Evolutionary conservation across 2,797 vertebrate genomes (phyloP), one percentile per base, ranked within the genome.

Genomic region (Enteromius mattozi): DNA sequence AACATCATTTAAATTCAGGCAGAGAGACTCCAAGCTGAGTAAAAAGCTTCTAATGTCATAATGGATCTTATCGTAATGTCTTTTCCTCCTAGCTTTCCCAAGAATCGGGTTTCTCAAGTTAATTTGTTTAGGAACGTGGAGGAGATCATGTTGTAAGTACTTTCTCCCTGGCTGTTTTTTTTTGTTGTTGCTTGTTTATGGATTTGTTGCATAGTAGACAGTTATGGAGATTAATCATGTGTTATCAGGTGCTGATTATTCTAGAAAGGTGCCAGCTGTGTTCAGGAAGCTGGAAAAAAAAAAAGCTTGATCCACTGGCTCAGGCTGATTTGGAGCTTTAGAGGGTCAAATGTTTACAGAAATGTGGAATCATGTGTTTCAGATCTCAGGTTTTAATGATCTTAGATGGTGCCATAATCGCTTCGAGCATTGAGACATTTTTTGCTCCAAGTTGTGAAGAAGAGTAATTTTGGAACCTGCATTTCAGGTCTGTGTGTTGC

Each of bases 21-120:
- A 49, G 71, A 75, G 71, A 51, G 77, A 79, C 42, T 76, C 59
- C 21, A 51, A 72, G 81, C 81, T 0, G 30, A 75, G 74, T 37
- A 77, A 83, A 83, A 49, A 77, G 72, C 81, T 68, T 56, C 74
- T 83, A 83, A 76, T 76, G 61, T n/a, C 21, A 27, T 77, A 83
- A 83, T 83, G 61, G 61, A 77, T 83, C 47, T 69, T 77, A 76
- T 66, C 21, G 6, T 77, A 69, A 77, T 77, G 72, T 56, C 47
- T 76, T 83, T 68, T 35, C 45, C 61, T 83, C 70, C 68, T 37
- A 42, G 61, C 63, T 77, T 77, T 42, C 80, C 40, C 61, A 35
- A 30, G 42, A 75, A 45, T 82, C 40, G 10, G 40, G 54, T 82
- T 82, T 82, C 56, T 30, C 42, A 37, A 59, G 63, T 63, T 68